Evolutionary conservation across 2,113 vertebrate genomes (phyloP).

Genomic region (Sturnus vulgaris): DNA sequence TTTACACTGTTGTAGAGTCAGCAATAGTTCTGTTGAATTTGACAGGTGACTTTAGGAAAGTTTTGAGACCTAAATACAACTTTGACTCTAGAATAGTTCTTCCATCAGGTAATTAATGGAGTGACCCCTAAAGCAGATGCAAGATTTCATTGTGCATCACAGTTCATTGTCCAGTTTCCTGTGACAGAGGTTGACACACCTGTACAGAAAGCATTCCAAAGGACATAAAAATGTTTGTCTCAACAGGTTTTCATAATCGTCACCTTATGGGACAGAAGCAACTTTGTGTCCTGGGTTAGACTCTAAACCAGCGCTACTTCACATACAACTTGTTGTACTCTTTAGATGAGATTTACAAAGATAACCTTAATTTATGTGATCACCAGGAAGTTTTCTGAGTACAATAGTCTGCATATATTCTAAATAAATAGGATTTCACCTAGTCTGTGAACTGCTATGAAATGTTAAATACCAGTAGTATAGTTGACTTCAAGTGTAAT

Average conservation of each 20-base stretch:
- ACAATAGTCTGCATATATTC: background rate
- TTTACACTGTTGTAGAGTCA: background rate
- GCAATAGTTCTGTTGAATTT: background rate
- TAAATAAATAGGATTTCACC: background rate
- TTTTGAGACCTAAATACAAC: background rate
- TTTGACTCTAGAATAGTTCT: background rate
- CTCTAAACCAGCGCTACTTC: background rate
- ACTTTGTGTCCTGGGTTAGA: background rate
- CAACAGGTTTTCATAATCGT: background rate
- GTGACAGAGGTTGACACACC: background rate
- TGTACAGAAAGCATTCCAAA: background rate
- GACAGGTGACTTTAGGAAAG: background rate
- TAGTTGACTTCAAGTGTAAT: background rate
- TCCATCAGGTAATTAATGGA: background rate
- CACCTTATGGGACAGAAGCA: background rate
- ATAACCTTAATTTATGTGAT: background rate
- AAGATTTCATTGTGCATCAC: background rate
- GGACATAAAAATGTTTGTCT: background rate
- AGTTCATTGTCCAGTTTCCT: background rate
- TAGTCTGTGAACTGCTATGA: background rate
- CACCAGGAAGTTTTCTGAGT: background rate
- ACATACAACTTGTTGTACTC: background rate
- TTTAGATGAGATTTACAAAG: fast-evolving
- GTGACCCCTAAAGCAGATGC: background rate
- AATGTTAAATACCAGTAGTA: background rate